These are phyloP conservation scores for Cataglyphis cursor DNA, from an alignment of 2,888 invertebrate species.

Conservation along the genomic window DNA sequence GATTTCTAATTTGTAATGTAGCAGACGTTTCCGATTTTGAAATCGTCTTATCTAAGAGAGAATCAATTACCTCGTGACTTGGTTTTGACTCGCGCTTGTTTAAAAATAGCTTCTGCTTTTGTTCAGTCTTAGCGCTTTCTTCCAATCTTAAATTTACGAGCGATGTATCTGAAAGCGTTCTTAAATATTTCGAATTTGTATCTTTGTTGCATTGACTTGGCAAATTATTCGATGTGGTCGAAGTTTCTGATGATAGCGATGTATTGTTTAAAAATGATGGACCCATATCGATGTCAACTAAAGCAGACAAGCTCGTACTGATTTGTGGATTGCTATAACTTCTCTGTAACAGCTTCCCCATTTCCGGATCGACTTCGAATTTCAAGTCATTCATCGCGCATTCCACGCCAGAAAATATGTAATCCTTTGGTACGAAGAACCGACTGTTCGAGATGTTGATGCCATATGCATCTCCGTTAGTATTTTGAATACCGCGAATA, in stretches of 20 bases:
- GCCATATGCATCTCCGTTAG: constrained; percentile 74
- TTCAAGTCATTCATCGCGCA: constrained; percentile 81
- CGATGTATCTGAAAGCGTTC: constrained; percentile 10
- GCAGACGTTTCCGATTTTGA: constrained; percentile 15
- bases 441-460: constrained; percentile 82
- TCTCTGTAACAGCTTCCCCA: constrained; percentile 81
- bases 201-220: not conserved
- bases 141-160: not conserved
- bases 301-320: not conserved
- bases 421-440: constrained; percentile 82
- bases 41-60: constrained; percentile 42
- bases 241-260: not conserved
- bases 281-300: not conserved
- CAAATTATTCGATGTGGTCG: not conserved
- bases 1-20: constrained; percentile 19
- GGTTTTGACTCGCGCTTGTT: constrained; percentile 64
- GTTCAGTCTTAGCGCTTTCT: constrained; percentile 1
- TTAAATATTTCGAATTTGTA: not conserved
- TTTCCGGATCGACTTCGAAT: constrained; percentile 82
- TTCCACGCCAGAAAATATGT: constrained; percentile 77
- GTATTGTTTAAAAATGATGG: not conserved
- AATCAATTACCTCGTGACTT: constrained; percentile 63
- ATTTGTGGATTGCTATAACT: constrained; percentile 27
- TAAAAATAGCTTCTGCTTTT: constrained; percentile 51
- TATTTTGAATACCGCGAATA: constrained; percentile 78